These are phyloP conservation scores for Cephalopterus ornatus DNA, from an alignment of 2,113 vertebrate species.

Conservation along the genomic window DNA sequence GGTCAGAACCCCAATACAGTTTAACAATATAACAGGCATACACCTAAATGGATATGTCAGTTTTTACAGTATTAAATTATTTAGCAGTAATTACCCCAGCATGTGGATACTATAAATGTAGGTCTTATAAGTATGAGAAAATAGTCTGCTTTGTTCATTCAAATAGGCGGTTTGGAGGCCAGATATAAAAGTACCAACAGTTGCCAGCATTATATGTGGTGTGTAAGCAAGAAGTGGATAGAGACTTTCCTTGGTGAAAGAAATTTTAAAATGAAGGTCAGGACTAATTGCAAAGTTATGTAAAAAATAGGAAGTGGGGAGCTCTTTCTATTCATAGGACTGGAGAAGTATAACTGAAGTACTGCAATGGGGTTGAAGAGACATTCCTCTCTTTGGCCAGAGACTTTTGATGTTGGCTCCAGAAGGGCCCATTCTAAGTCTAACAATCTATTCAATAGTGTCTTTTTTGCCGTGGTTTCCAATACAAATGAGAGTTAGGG, in stretches of 20 bases:
- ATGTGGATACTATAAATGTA: conserved; percentile 72
- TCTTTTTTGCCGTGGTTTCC: neutral
- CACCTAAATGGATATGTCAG: conserved; percentile 74
- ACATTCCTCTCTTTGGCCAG: neutral
- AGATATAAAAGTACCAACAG: conserved; percentile 24
- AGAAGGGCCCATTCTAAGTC: neutral
- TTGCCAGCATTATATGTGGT: neutral
- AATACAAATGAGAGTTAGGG: neutral
- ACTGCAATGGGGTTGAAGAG: neutral
- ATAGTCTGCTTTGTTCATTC: conserved; percentile 71
- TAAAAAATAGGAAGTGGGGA: neutral
- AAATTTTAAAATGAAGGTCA: conserved; percentile 6
- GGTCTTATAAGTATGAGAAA: conserved; percentile 64
- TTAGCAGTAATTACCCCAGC: conserved; percentile 76
- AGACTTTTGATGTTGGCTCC: neutral
- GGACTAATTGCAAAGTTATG: neutral
- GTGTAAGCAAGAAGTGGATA: neutral
- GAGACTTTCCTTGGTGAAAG: neutral
- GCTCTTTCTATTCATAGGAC: neutral
- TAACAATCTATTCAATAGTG: neutral
- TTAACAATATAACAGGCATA: conserved; percentile 73
- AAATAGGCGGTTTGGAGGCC: conserved; percentile 64
- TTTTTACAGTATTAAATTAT: conserved; percentile 77
- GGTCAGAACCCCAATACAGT: conserved; percentile 72
- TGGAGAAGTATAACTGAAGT: neutral